These are phyloP conservation scores for Podarcis raffonei DNA, from an alignment of 2,113 vertebrate species.

Conservation along the genomic window DNA sequence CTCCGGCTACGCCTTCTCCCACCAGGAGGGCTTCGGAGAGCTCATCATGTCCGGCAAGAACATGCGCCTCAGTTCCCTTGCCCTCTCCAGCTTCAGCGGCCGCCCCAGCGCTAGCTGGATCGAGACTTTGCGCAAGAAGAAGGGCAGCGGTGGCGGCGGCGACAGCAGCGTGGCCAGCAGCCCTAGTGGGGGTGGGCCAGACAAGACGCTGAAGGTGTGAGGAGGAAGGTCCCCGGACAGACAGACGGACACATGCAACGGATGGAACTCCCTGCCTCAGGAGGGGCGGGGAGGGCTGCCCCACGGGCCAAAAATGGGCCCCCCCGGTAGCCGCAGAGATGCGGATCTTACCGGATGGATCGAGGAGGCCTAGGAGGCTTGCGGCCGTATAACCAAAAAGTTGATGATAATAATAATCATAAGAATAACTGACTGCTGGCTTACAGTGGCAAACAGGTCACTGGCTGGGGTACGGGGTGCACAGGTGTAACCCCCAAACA, in stretches of 20 bases:
- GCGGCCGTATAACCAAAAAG: constrained; percentile 51
- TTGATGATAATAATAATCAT: neutral
- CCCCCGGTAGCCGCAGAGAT: neutral
- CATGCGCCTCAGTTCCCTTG: constrained; percentile 90
- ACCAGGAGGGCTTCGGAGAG: constrained; percentile 95
- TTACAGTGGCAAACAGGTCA: neutral
- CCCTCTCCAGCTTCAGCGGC: constrained; percentile 81
- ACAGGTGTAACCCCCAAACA: neutral
- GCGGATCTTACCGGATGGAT: neutral
- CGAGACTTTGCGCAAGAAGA: constrained; percentile 89
- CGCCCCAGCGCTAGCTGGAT: constrained; percentile 89
- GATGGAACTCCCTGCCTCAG: neutral
- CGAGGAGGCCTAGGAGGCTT: neutral
- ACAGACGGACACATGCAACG: neutral
- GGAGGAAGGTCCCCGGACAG: neutral
- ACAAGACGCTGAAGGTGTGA: constrained; percentile 69
- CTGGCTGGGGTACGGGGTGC: neutral
- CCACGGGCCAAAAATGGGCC: neutral
- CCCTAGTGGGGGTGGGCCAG: neutral
- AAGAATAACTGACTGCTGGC: neutral
- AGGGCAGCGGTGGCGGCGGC: constrained; percentile 36
- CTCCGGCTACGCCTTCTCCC: constrained; percentile 93
- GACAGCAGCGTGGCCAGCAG: constrained; percentile 32
- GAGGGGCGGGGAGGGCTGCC: neutral
- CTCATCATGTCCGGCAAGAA: constrained; percentile 95